Evolutionary conservation across 2,113 vertebrate genomes (phyloP), one percentile per base, ranked within the genome.

Genomic region (Condylura cristata): DNA sequence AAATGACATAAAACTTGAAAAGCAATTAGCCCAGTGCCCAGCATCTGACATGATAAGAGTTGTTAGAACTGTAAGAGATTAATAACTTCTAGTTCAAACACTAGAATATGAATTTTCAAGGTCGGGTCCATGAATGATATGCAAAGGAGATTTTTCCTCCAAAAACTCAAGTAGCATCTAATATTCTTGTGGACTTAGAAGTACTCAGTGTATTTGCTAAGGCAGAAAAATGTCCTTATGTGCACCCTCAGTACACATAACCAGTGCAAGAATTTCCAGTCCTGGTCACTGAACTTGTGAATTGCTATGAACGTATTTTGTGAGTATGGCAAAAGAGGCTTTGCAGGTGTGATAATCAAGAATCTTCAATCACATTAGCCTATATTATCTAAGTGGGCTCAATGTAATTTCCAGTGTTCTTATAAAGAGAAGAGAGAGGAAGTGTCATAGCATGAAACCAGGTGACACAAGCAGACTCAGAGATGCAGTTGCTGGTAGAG

Each of bases 291-390:
- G 28, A 71, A 89, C 22, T 72, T 84, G 87, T 20, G 34, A 66
- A 37, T 87, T 26, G 28, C 74, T 58, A 61, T 51, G 28, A 71
- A 90, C 18, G 66, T 85, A 84, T 22, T 32, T 88, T 56, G 13
- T 41, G 83, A 74, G 84, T 78, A 56, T 84, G 44, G 48, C 56
- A 89, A 71, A 79, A 91, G 17, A 86, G 28, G 56, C 44, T 83
- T 91, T 82, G 68, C 81, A 85, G 78, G 51, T 91, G 56, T 41
- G 63, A 89, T 78, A 88, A 26, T 56, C 70, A 39, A 91, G 20
- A 26, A 37, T 89, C 53, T 89, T 71, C 41, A 9, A 80, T 16
- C 51, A 71, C 39, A 61, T 48, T 79, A 51, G 51, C 32, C 46
- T 66, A 56, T 41, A 68, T 79, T 89, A 66, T 75, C 32, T 56